Percentiles rank a stretch among this genome's conserved stretches.
Conservation (phyloP, 2,888 invertebrate species). For the Dryobotodes eremita region DNA sequence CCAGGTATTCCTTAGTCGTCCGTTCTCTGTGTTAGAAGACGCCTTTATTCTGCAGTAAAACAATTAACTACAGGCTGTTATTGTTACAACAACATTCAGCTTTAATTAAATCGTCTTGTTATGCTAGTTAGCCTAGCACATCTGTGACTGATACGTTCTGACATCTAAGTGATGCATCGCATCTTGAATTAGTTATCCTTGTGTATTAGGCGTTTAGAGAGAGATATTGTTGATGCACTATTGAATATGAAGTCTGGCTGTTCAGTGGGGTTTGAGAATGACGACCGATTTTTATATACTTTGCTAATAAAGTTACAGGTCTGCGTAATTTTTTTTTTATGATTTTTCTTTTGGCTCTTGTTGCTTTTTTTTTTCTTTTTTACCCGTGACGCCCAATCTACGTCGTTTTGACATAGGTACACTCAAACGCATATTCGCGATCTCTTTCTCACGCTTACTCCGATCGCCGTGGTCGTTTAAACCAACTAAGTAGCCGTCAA, state of each 20-base stretch:
- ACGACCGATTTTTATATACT: too few species aligned
- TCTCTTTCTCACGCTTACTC: background rate
- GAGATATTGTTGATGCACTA: slow-evolving; percentile 19
- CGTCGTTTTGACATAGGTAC: background rate
- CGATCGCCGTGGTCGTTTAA: background rate
- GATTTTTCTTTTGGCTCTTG: too few species aligned
- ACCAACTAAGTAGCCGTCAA: background rate
- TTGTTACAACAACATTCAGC: background rate
- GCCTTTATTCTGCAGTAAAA: background rate
- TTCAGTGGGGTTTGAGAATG: background rate
- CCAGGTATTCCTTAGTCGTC: background rate
- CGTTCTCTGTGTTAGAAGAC: background rate
- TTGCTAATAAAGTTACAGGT: too few species aligned
- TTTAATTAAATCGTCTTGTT: slow-evolving; percentile 56
- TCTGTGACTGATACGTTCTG: slow-evolving; percentile 53
- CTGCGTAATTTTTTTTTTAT: too few species aligned
- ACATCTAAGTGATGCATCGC: slow-evolving; percentile 55
- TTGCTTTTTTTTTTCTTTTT: too few species aligned
- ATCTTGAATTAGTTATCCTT: slow-evolving; percentile 39
- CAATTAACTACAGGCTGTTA: background rate
- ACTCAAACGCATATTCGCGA: background rate
- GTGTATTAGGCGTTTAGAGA: slow-evolving; percentile 22
- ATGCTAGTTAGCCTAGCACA: slow-evolving; percentile 16
- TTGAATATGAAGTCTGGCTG: background rate
- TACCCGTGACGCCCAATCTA: background rate